Evolutionary conservation across 2,113 vertebrate species (phyloP).

Genomic region (Mesocricetus auratus): DNA sequence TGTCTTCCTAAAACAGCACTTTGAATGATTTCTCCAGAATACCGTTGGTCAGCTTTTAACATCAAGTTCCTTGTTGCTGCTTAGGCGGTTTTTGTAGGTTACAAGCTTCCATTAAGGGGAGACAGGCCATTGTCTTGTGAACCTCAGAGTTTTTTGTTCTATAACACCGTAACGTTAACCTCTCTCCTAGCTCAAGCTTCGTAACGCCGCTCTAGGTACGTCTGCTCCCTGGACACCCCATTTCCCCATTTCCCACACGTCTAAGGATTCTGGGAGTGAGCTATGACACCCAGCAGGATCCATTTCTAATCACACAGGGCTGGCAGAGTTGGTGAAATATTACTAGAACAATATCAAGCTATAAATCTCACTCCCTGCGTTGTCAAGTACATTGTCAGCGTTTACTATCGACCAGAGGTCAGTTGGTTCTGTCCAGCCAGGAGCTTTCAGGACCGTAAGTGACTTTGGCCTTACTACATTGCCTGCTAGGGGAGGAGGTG

Average conservation of each 20-base stretch:
- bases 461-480: not conserved
- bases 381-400: not conserved
- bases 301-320: slow-evolving; percentile 43
- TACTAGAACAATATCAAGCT: slow-evolving; percentile 48
- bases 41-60: not conserved
- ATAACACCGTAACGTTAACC: slow-evolving; percentile 5
- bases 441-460: not conserved
- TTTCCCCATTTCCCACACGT: slow-evolving; percentile 14
- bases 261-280: slow-evolving; percentile 46
- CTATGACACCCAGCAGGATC: slow-evolving; percentile 61
- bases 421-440: not conserved
- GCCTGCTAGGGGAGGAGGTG: not conserved
- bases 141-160: slow-evolving; percentile 28
- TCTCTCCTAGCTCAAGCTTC: slow-evolving; percentile 10
- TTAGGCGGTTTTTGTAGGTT: slow-evolving; percentile 39
- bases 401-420: slow-evolving; percentile 19
- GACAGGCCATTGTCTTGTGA: not conserved
- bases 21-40: not conserved
- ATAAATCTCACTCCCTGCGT: slow-evolving; percentile 27
- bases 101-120: slow-evolving; percentile 15
- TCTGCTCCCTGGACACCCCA: slow-evolving; percentile 20
- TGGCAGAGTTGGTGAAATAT: slow-evolving; percentile 59
- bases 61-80: not conserved
- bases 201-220: not conserved
- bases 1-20: not conserved